Evolutionary conservation across 2,113 vertebrate species (phyloP).

Genomic region (Nerophis ophidion): DNA sequence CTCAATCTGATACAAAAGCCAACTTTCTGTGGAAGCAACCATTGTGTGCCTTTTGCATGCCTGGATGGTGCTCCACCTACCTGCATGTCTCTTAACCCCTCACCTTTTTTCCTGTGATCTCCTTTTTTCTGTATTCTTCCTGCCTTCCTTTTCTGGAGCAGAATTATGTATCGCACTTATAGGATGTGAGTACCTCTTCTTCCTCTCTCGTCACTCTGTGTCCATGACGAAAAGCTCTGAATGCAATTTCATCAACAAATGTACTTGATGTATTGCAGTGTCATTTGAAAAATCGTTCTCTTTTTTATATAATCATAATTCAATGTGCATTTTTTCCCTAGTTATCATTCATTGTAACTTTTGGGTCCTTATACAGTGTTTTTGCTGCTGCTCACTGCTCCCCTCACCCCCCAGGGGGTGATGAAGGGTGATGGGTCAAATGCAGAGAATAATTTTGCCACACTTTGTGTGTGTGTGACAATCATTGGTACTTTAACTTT

Average conservation of each 20-base stretch:
- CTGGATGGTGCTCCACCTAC: background rate
- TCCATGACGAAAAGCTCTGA: slow-evolving; percentile 11
- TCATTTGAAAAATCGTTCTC: slow-evolving; percentile 15
- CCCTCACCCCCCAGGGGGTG: too few species aligned
- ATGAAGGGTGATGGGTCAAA: too few species aligned
- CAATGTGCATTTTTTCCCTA: background rate
- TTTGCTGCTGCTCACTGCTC: too few species aligned
- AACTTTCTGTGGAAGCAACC: slow-evolving; percentile 32
- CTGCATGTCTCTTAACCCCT: slow-evolving; percentile 45
- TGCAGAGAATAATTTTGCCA: too few species aligned
- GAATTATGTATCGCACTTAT: slow-evolving; percentile 99
- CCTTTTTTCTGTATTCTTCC: slow-evolving; percentile 70
- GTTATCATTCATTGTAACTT: background rate
- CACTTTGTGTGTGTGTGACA: too few species aligned
- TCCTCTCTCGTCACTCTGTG: slow-evolving; percentile 19
- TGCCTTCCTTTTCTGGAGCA: slow-evolving; percentile 92
- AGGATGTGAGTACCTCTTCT: slow-evolving; percentile 94
- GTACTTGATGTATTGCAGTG: background rate
- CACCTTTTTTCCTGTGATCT: slow-evolving; percentile 73
- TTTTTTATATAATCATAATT: background rate
- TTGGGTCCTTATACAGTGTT: background rate
- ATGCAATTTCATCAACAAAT: slow-evolving; percentile 4
- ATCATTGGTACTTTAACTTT: too few species aligned
- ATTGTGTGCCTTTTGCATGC: slow-evolving; percentile 2
- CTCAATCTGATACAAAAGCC: too few species aligned